Percentiles rank a stretch among this genome's conserved stretches.
phyloP scores from a whole-genome alignment of 2,113 vertebrate species.

The Phylloscopus whistleri region DNA sequence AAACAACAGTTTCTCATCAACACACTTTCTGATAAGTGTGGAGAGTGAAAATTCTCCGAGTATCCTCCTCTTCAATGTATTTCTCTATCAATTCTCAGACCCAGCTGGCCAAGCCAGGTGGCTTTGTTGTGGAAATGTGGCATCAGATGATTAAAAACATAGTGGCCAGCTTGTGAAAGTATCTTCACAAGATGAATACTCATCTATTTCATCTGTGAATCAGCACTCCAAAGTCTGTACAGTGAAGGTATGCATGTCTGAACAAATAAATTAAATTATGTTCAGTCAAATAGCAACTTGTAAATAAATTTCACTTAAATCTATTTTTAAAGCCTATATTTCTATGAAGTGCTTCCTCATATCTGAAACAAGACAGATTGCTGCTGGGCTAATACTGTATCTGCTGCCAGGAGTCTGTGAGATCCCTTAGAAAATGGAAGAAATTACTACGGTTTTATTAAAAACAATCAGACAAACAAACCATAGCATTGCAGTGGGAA shows the following conservation, averaged over 20 bases:
- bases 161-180: background rate
- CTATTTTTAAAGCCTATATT: background rate
- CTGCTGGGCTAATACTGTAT: background rate
- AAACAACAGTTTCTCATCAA: background rate
- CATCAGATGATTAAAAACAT: background rate
- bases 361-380: background rate
- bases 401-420: background rate
- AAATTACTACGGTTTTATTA: slow-evolving; percentile 25
- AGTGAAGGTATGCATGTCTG: background rate
- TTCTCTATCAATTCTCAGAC: background rate
- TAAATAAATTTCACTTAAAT: background rate
- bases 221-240: background rate
- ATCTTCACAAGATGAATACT: background rate
- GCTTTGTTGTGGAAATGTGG: background rate
- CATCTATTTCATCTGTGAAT: background rate
- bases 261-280: background rate
- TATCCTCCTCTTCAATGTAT: background rate
- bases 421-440: background rate
- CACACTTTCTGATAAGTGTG: background rate
- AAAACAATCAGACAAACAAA: slow-evolving; percentile 9
- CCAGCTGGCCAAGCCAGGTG: background rate
- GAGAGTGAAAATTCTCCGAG: background rate
- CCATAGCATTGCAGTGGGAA: background rate
- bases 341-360: background rate
- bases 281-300: background rate